Conservation (phyloP, 2,888 invertebrate species). For the Villa cingulata region DNA sequence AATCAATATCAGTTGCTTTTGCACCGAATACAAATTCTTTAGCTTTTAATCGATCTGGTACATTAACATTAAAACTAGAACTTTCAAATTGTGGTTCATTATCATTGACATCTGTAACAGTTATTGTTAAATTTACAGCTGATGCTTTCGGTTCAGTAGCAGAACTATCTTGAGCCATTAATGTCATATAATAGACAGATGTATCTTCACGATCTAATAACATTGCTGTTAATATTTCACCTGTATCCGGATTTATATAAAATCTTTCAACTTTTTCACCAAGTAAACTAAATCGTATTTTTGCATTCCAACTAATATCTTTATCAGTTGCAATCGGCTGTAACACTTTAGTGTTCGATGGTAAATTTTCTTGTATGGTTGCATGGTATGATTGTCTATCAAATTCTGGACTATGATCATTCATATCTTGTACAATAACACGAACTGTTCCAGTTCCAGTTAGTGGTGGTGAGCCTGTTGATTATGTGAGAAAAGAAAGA, state of each 20-base stretch:
- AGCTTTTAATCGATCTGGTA: conserved; percentile 64
- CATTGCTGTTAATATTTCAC: conserved; percentile 59
- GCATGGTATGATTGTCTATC: conserved; percentile 67
- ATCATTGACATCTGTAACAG: conserved; percentile 71
- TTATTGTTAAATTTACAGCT: conserved; percentile 69
- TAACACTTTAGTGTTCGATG: conserved; percentile 62
- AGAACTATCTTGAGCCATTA: conserved; percentile 81
- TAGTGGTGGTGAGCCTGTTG: conserved; percentile 70
- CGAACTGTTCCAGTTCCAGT: conserved; percentile 85
- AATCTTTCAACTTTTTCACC: conserved; percentile 75
- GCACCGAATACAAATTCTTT: conserved; percentile 87
- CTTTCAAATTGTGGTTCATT: conserved; percentile 67
- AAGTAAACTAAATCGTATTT: conserved; percentile 70
- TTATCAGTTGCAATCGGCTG: conserved; percentile 67
- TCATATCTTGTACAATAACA: conserved; percentile 84
- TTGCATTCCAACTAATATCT: conserved; percentile 73
- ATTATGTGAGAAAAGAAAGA: too few relatives aligned
- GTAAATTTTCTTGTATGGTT: conserved; percentile 67
- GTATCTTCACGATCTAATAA: conserved; percentile 69
- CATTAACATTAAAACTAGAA: conserved; percentile 60
- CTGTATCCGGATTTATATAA: conserved; percentile 61
- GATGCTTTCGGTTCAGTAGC: conserved; percentile 71
- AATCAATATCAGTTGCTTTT: conserved; percentile 71
- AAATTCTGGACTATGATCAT: conserved; percentile 86
- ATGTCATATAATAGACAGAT: conserved; percentile 60